Base-by-base conservation (phyloP, 2,797 vertebrate species). In the Kryptopterus vitreolus region DNA sequence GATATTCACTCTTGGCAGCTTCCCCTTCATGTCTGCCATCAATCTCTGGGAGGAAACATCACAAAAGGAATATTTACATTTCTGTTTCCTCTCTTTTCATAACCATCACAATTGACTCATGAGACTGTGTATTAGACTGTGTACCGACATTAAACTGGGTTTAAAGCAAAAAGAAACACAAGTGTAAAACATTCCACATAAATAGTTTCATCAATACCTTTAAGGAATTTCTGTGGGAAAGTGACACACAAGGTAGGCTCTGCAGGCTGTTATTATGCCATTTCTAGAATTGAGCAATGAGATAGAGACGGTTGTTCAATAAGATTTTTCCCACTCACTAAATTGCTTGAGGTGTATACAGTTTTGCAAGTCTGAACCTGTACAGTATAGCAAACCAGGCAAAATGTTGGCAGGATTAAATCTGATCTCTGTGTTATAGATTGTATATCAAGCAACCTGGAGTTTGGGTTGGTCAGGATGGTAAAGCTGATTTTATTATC, bases 291-390 rank as follows among this genome's bases (percentile, higher is more conserved):
- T 80, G 57, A 31, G 69, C 78, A 61, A 11, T 72, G 59, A 59
- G 65, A 78, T 24, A 48, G 80, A 77, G 80, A 55, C 6, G 18
- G 33, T 35, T 22, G 71, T 55, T 58, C 66, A n/a, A 58, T 63
- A 66, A 61, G 65, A 55, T 55, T 68, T 75, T 83, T 69, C 62
- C 12, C 61, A 74, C 63, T 68, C 57, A 55, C 33, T 58, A 29
- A 80, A 74, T 57, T 72, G 66, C 53, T 82, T 31, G 58, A 81
- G 75, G 78, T 84, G 70, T 72, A 72, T 70, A 61, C 59, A 53
- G 68, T 69, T 29, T 35, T 79, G 82, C 82, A 84, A 57, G 83
- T 74, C 70, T 77, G 48, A 65, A 76, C 86, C 55, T 84, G 85
- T 74, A 71, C 50, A 18, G 35, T 26, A 26, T 46, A 65, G 13